Evolutionary conservation across 37 sponge, comb jelly and placozoan genomes (phyloP), one percentile per base, ranked within the genome.

Genomic region (Halisarca cf. caerulea): DNA sequence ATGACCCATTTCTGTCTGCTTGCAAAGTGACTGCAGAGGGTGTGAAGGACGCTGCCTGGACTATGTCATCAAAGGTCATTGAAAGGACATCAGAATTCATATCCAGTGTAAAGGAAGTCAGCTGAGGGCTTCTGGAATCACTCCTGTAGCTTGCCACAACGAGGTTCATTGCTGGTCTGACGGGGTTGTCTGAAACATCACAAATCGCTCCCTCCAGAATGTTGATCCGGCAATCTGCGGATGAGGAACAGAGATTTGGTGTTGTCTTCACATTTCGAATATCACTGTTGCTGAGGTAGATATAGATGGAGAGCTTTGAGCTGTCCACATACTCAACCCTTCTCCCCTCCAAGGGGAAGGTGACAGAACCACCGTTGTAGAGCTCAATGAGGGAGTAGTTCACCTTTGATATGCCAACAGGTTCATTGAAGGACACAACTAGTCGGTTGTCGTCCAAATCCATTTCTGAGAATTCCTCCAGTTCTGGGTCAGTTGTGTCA

Each of bases 341-440:
- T 17, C 73, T 39, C 0, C 93, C 90, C 6, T 90, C 84, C 0
- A 93, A 85, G 6, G 64, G 6, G 64, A 89, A 71, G 33, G 25
- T 2, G 34, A 82, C 41, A 2, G 93, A 64, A 1, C 41, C 21
- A 64, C 62, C 11, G 18, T 87, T 77, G 36, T 66, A 51, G 4
- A 87, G 85, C 3, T 83, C 84, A 2, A 93, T 41, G 23, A 5
- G 28, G 5, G 79, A 62, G 53, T 59, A 78, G 41, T 86, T 87
- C 34, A 93, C 43, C 28, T 59, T 59, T 21, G 44, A 32, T 17
- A 89, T 64, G 60, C 87, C 80, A 21, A 93, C 90, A 24, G 93
- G 93, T 59, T 93, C 93, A 64, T 89, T 85, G 79, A 93, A 93
- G 74, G 66, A 68, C 17, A 93, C 45, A 79, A 55, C 57, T 81